Evolutionary conservation across 2,113 vertebrate genomes (phyloP).

Genomic region (Cyprinodon variegatus): DNA sequence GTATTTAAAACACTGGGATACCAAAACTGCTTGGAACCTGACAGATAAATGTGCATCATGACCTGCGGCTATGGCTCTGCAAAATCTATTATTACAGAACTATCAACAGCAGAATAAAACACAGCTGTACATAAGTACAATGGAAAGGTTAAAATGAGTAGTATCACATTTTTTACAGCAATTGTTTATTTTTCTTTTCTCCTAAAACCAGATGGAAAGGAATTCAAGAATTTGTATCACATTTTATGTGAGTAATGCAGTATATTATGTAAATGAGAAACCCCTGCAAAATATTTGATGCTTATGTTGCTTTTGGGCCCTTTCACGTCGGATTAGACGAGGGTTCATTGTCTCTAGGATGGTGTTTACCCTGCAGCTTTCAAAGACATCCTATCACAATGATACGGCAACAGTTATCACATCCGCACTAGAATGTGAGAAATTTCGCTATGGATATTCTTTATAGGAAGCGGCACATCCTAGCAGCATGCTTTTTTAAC

Average conservation of each 20-base stretch:
- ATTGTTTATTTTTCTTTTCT: background rate
- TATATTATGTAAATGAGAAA: too few species aligned
- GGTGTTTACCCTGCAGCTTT: background rate
- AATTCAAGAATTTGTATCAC: background rate
- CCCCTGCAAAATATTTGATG: too few species aligned
- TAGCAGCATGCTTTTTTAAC: background rate
- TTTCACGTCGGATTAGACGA: background rate
- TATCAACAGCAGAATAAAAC: too few species aligned
- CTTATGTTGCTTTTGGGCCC: too few species aligned
- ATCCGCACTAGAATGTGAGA: background rate
- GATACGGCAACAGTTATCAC: background rate
- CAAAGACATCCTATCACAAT: background rate
- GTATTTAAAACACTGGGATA: too few species aligned
- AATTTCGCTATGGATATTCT: background rate
- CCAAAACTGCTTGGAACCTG: too few species aligned
- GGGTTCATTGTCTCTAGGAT: background rate
- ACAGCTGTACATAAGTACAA: too few species aligned
- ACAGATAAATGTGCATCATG: too few species aligned
- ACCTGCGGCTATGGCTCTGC: too few species aligned
- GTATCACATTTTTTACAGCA: background rate
- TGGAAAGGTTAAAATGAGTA: too few species aligned
- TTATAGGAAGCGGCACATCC: background rate
- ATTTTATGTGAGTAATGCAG: background rate
- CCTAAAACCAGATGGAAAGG: too few species aligned
- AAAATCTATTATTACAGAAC: too few species aligned